phyloP scores from a whole-genome alignment of 2,113 vertebrate species.

The Ursus arctos region DNA sequence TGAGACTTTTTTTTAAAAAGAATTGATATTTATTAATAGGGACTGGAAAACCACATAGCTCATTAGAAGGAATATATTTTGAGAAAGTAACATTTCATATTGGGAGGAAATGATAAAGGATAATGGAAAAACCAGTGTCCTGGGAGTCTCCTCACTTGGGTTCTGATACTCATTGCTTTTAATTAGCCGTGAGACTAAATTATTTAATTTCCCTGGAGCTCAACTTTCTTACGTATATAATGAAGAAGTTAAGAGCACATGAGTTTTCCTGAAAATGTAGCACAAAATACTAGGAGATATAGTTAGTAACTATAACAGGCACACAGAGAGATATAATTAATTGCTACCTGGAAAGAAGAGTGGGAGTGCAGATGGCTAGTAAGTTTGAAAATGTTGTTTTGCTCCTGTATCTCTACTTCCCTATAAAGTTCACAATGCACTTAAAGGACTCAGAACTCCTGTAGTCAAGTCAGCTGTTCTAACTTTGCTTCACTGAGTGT shows the following conservation, averaged over 20 bases:
- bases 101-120: not conserved
- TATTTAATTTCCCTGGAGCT: conserved; percentile 9
- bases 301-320: not conserved
- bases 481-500: not conserved
- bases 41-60: not conserved
- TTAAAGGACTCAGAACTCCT: not conserved
- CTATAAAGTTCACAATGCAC: not conserved
- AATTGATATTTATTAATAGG: not conserved
- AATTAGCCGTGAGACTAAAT: conserved; percentile 53
- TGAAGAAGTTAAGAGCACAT: not conserved
- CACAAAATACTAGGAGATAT: not conserved
- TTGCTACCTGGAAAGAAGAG: not conserved
- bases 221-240: not conserved
- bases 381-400: not conserved
- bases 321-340: not conserved
- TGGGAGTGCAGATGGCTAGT: accelerated
- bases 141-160: not conserved
- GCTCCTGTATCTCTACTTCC: not conserved
- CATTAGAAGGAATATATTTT: not conserved
- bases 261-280: conserved; percentile 5
- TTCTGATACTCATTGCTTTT: conserved; percentile 18
- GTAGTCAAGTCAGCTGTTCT: not conserved
- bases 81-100: not conserved
- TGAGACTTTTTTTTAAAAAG: not conserved
- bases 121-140: not conserved